Percentiles rank a stretch among this genome's conserved stretches.
Conservation (phyloP, 2,797 vertebrate genomes). For the Myoxocephalus aenaeus region DNA sequence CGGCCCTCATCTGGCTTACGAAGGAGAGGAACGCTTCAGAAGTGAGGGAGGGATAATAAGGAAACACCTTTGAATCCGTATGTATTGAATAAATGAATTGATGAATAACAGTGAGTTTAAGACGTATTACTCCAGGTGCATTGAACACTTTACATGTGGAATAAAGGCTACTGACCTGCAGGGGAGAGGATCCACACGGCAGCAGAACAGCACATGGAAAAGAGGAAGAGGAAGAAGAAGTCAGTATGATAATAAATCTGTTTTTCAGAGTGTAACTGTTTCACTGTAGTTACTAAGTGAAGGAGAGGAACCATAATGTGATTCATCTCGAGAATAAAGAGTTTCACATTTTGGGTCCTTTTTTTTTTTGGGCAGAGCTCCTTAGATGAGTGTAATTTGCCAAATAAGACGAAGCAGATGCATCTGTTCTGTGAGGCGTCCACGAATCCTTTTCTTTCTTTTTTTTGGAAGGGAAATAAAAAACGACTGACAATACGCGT, state of each 20-base stretch:
- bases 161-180: conserved; percentile 77
- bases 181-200: conserved; percentile 50
- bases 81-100: no score
- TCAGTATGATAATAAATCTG: conserved; percentile 45
- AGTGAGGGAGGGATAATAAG: no score
- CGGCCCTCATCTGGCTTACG: not conserved
- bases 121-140: not conserved
- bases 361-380: conserved; percentile 65
- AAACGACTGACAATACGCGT: conserved; percentile 68
- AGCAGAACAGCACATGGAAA: conserved; percentile 63
- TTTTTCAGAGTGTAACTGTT: conserved; percentile 25
- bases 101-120: not conserved
- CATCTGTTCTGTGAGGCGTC: conserved; percentile 71
- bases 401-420: conserved; percentile 71
- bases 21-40: not conserved
- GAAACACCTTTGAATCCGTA: not conserved
- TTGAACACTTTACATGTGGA: not conserved
- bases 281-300: conserved; percentile 27
- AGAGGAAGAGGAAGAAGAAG: conserved; percentile 40
- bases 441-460: conserved; percentile 30
- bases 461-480: conserved; percentile 29
- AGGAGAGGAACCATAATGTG: conserved; percentile 50
- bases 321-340: conserved; percentile 67
- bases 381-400: conserved; percentile 60
- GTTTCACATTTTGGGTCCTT: conserved; percentile 33